phyloP scores from a whole-genome alignment of 2,888 invertebrate genomes.

The Pristionchus entomophagus region DNA sequence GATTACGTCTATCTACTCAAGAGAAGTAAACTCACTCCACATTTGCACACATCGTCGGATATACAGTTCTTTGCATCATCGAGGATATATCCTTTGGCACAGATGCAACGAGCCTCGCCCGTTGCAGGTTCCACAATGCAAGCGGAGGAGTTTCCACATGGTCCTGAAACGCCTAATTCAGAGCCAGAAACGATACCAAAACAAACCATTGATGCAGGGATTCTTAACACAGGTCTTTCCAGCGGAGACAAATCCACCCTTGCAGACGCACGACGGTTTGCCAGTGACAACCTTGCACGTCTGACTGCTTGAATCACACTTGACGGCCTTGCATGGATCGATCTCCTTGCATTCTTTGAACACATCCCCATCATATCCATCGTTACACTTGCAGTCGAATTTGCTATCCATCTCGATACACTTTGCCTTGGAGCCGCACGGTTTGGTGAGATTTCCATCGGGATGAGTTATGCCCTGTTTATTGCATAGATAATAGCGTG shows the following conservation, averaged over 20 bases:
- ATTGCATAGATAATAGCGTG: not conserved
- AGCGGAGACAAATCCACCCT: slow-evolving; percentile 19
- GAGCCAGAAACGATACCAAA: not conserved
- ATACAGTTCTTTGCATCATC: slow-evolving; percentile 40
- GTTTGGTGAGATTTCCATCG: not conserved
- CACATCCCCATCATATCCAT: slow-evolving; percentile 21
- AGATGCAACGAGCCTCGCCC: slow-evolving; percentile 12
- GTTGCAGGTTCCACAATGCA: not conserved
- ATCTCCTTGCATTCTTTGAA: slow-evolving; percentile 15
- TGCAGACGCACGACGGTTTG: slow-evolving; percentile 26
- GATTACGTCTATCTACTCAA: not conserved
- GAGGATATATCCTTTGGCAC: slow-evolving; percentile 2
- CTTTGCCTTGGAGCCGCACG: slow-evolving; percentile 8
- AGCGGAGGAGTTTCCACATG: not conserved
- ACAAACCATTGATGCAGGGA: slow-evolving; percentile 33
- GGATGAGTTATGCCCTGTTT: not conserved
- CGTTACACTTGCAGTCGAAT: not conserved
- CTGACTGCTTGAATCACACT: slow-evolving; percentile 9
- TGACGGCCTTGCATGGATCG: not conserved
- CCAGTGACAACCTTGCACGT: slow-evolving; percentile 14
- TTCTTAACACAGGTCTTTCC: slow-evolving; percentile 2
- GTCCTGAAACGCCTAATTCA: not conserved
- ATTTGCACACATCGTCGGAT: slow-evolving; percentile 31
- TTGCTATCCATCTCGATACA: slow-evolving; percentile 2
- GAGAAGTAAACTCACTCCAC: slow-evolving; percentile 34